Evolutionary conservation across 1,140 invertebrate species (phyloP).

Genomic region (Drosophila novamexicana): DNA sequence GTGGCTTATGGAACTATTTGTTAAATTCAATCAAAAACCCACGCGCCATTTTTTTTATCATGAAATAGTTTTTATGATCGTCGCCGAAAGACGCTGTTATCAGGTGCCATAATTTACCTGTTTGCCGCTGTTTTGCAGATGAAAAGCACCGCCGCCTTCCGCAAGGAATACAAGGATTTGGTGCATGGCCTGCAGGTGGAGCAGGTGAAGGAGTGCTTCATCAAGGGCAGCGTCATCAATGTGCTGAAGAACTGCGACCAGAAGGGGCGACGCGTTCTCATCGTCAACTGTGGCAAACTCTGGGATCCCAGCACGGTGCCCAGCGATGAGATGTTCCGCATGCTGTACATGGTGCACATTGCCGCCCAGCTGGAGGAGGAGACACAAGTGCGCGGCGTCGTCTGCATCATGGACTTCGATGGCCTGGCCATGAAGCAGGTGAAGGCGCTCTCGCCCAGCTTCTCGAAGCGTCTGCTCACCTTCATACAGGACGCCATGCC

Average conservation of each 20-base stretch:
- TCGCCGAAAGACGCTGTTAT: background rate
- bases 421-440: slow-evolving; percentile 90
- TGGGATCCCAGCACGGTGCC: slow-evolving; percentile 91
- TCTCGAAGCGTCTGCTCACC: slow-evolving; percentile 89
- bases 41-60: slow-evolving; percentile 25
- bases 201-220: slow-evolving; percentile 88
- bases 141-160: slow-evolving; percentile 90
- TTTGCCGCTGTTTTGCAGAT: slow-evolving; percentile 85
- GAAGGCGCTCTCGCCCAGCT: slow-evolving; percentile 88
- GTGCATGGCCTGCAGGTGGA: slow-evolving; percentile 88
- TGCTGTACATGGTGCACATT: slow-evolving; percentile 92
- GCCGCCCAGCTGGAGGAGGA: slow-evolving; percentile 90
- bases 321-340: slow-evolving; percentile 90
- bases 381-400: slow-evolving; percentile 89
- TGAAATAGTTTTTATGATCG: slow-evolving; percentile 26
- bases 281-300: slow-evolving; percentile 83
- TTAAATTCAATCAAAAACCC: slow-evolving; percentile 12
- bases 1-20: slow-evolving; percentile 21
- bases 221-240: slow-evolving; percentile 90
- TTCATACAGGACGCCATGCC: slow-evolving; percentile 96
- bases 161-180: slow-evolving; percentile 87
- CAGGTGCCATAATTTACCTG: background rate
- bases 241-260: slow-evolving; percentile 89
- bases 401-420: slow-evolving; percentile 93
- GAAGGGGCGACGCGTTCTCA: slow-evolving; percentile 75